Conservation (phyloP, 53 echinoderm and acorn worm genomes). For the Echinarachnius parma region DNA sequence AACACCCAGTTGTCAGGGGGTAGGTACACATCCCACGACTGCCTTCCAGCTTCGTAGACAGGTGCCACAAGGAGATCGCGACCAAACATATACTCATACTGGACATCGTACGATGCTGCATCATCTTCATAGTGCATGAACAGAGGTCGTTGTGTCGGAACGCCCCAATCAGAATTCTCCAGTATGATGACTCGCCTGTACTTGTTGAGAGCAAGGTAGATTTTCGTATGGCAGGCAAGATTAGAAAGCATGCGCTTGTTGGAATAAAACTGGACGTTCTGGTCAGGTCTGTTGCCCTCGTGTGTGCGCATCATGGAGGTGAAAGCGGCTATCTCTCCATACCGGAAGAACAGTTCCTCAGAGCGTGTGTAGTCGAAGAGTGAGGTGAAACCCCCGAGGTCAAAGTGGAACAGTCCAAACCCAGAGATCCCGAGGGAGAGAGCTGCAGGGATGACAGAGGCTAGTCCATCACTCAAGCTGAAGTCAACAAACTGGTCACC, state of each 20-base stretch:
- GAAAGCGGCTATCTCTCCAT: constrained; percentile 90
- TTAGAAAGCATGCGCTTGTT: constrained; percentile 54
- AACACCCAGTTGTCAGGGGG: constrained; percentile 91
- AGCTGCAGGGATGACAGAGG: constrained; percentile 89
- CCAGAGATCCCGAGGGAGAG: constrained; percentile 87
- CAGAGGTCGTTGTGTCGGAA: constrained; percentile 81
- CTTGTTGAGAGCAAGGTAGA: constrained; percentile 54
- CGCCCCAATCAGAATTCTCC: constrained; percentile 62
- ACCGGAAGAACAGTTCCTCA: constrained; percentile 78
- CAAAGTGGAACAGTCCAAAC: constrained; percentile 82
- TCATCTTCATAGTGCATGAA: constrained; percentile 90
- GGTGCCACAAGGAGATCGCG: constrained; percentile 89
- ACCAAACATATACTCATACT: constrained; percentile 89
- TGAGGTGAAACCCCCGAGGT: constrained; percentile 90
- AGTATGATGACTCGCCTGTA: constrained; percentile 61
- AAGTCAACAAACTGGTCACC: constrained; percentile 97
- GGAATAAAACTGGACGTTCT: constrained; percentile 88
- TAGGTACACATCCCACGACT: constrained; percentile 77
- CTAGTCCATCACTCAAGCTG: constrained; percentile 70
- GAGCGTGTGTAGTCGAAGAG: constrained; percentile 77
- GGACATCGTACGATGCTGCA: constrained; percentile 53
- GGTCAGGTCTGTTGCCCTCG: constrained; percentile 83
- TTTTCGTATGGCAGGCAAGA: constrained; percentile 64
- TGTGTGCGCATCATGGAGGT: constrained; percentile 95
- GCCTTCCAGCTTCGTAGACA: constrained; percentile 52